Evolutionary conservation across 1,140 invertebrate genomes (phyloP), one percentile per base, ranked within the genome.

Genomic region (Diorhabda sublineata): DNA sequence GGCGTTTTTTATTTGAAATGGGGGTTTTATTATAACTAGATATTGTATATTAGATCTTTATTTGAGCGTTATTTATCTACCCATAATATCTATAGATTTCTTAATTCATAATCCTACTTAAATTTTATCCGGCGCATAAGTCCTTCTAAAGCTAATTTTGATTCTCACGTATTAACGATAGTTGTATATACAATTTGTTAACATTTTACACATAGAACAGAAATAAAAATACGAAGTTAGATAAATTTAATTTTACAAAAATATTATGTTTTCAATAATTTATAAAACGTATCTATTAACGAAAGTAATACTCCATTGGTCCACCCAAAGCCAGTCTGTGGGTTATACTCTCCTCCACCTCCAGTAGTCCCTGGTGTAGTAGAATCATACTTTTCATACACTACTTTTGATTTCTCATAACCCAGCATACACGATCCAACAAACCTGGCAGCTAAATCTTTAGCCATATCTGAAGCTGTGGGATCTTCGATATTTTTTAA

Each of bases 281-380:
- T 71, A 45, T 64, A 70, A 68, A 69, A 74, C 3, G 64, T 58
- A 42, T 73, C 63, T n/a, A 76, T 76, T 3, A 74, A 60, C 47
- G 68, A 61, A 3, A 76, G 59, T 3, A 68, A 73, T n/a, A 96
- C 90, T 3, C 95, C 96, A 80, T 98, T 98, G 0, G 92, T 93
- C 96, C 96, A 98, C 3, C 95, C 96, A 78, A 98, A 98, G 9
- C 96, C 96, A 26, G 87, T 85, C 79, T 97, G 94, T 0, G 95
- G 91, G 0, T 82, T 83, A 78, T 98, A 98, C 81, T 98, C 96
- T 0, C 96, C 96, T 1, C 95, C 95, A 4, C 89, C 88, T 1
- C 95, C 96, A 47, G 88, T 86, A 42, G 85, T 82, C 4, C 93
- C 94, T 0, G 88, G 85, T 59, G 84, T 76, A 45, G 85, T 80